Base-by-base conservation (phyloP, 2,888 invertebrate genomes). In the Melanophora roralis region DNA sequence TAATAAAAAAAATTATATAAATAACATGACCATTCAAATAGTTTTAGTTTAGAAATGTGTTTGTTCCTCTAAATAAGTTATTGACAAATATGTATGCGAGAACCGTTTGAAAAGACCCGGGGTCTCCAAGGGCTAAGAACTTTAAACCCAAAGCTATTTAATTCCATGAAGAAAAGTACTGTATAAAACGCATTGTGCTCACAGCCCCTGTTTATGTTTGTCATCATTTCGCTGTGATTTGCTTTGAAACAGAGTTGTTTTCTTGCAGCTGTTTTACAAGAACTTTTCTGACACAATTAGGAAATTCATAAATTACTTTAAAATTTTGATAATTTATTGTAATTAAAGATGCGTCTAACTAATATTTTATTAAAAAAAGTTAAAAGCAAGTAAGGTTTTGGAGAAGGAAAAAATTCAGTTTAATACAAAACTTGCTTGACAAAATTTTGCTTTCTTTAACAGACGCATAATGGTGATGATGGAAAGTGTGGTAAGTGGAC, bases 401-500 rank as follows among this genome's bases (percentile, higher is more conserved):
- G 27, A 6, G 6, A 27, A 36, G 11, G 5, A 1, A 21, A 23
- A 62, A 34, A 14, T 2, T 14, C 8, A 8, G 16, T 43, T 43
- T 16, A 16, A 2, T 8, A 1, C 2, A 21, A 6, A 2, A 27
- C 19, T 21, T 23, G 12, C 3, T 16, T 19, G 49, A n/a, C 0
- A 11, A n/a, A n/a, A 14, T 6, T 9, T 36, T 16, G 3, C 8
- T 47, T 47, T 64, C 23, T 47, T 65, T 62, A 12, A 9, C 32
- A 96, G 96, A 87, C 88, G 90, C 78, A 91, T 96, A 57, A 93
- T 97, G 93, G 96, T 97, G 8, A 85, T 94, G 82, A 91, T 95
- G 92, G 93, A 96, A 88, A 96, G 96, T 89, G 90, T 93, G 64
- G 94, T 95, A 1, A 94, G 93, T 84, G 96, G 96, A 0, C 96